Evolutionary conservation across 1,140 invertebrate genomes (phyloP), one percentile per base, ranked within the genome.

Genomic region (Aphis craccivora): DNA sequence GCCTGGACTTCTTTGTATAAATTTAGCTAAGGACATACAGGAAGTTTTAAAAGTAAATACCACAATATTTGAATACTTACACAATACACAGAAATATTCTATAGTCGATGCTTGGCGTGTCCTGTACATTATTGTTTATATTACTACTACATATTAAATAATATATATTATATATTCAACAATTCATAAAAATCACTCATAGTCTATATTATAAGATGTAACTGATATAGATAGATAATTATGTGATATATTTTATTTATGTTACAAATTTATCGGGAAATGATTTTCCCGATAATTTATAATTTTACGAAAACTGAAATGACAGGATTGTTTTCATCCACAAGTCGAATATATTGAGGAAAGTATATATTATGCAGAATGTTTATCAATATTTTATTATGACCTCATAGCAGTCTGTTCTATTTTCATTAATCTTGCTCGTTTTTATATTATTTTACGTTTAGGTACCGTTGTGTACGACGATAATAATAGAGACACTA

Each of bases 381-480:
- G 18, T 87, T 87, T 51, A 87, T 3, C 14, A n/a, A 43, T 76
- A 76, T 90, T 2, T 40, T 40, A 40, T 1, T 40, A 40, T 40
- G 37, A 30, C 76, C 40, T 40, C 40, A 76, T 25, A 53, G 51
- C 35, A 23, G n/a, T 90, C 51, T 35, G 55, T 90, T 60, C 40
- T 5, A 25, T 43, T 30, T 8, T 20, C 89, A 90, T 90, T 53
- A 90, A 90, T 90, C 53, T 90, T 30, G 60, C 60, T 9, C 60
- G 60, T 67, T n/a, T 30, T 67, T 76, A 76, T 76, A 76, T 90
- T 90, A 90, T 90, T 60, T n/a, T 43, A 37, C 22, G 23, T 60
- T 40, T 60, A 35, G 22, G 22, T 90, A 60, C 53, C 88, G 95
- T 95, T 84, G 95, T 25, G 22, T 25, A 37, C 53, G 89, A 30